These are phyloP conservation scores for Drosophila aff. DNA, from an alignment of 1,140 invertebrate species.

Conservation along the genomic window DNA sequence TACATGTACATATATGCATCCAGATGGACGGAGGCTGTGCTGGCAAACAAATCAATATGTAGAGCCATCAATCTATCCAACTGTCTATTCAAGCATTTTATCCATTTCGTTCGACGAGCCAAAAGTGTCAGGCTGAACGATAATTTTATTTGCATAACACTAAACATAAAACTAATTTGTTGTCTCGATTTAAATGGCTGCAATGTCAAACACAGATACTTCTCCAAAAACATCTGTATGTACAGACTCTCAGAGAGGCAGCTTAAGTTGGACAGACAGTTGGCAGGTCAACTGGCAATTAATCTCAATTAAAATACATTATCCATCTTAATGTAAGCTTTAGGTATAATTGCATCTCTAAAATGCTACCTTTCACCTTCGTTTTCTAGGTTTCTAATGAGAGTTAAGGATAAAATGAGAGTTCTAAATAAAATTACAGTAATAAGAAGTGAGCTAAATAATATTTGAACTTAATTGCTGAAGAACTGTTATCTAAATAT, in stretches of 20 bases:
- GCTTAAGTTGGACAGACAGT: not conserved
- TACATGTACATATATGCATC: not conserved
- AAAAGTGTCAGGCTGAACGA: conserved; percentile 55
- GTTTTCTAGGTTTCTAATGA: not conserved
- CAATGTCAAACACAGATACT: conserved; percentile 12
- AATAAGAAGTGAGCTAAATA: too few species aligned
- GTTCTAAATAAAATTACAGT: not conserved
- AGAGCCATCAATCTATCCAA: conserved; percentile 45
- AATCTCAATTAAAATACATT: conserved; percentile 40
- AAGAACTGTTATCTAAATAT: not conserved
- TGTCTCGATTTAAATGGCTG: conserved; percentile 43
- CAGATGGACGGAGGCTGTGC: conserved; percentile 12
- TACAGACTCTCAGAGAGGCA: not conserved
- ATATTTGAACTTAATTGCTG: not conserved
- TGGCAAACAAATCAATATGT: conserved; percentile 76
- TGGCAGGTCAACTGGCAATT: conserved; percentile 31
- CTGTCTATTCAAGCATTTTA: conserved; percentile 48
- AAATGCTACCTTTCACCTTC: not conserved
- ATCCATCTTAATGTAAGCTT: conserved; percentile 24
- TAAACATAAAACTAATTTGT: conserved; percentile 66
- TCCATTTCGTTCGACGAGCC: conserved; percentile 39
- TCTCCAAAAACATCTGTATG: conserved; percentile 4
- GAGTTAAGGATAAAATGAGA: too few species aligned
- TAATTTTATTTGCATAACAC: conserved; percentile 71
- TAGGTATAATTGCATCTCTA: conserved; percentile 4